Conservation (phyloP, 1,140 invertebrate species). For the Trissolcus basalis region DNA sequence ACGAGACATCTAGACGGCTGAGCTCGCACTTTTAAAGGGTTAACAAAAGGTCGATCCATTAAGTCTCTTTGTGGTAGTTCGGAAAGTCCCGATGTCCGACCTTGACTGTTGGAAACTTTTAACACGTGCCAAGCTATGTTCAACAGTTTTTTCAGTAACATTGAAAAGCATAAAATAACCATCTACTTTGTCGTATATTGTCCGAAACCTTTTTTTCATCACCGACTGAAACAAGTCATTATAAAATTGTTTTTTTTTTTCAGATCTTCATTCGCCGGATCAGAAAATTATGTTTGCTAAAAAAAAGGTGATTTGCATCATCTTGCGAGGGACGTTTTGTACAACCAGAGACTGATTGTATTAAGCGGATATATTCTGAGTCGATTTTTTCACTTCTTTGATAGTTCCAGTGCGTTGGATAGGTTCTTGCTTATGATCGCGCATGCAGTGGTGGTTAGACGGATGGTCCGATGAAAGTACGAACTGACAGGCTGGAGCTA, state of each 20-base stretch:
- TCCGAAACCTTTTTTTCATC: too few species aligned
- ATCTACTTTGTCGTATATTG: too few species aligned
- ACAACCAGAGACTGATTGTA: slow-evolving; percentile 28
- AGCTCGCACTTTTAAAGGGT: slow-evolving; percentile 24
- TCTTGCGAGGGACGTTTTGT: neutral
- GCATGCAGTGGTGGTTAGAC: slow-evolving; percentile 56
- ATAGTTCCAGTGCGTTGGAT: slow-evolving; percentile 36
- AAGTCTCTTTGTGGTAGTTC: slow-evolving; percentile 12
- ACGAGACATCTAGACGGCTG: slow-evolving; percentile 32
- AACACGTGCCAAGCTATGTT: too few species aligned
- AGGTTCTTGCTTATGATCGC: slow-evolving; percentile 51
- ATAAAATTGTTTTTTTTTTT: too few species aligned
- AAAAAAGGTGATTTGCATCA: too few species aligned
- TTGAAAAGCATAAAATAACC: too few species aligned
- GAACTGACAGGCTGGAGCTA: slow-evolving; percentile 66
- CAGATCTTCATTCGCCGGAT: too few species aligned
- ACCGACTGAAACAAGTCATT: too few species aligned
- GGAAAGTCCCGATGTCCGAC: slow-evolving; percentile 8
- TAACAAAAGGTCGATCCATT: slow-evolving; percentile 22
- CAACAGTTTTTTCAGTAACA: neutral
- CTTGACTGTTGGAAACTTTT: neutral
- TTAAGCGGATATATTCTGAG: slow-evolving; percentile 32
- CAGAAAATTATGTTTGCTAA: too few species aligned
- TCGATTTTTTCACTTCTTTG: slow-evolving; percentile 51
- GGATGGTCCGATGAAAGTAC: slow-evolving; percentile 58